phyloP scores from a whole-genome alignment of 2,113 vertebrate species.

The Gobius niger region DNA sequence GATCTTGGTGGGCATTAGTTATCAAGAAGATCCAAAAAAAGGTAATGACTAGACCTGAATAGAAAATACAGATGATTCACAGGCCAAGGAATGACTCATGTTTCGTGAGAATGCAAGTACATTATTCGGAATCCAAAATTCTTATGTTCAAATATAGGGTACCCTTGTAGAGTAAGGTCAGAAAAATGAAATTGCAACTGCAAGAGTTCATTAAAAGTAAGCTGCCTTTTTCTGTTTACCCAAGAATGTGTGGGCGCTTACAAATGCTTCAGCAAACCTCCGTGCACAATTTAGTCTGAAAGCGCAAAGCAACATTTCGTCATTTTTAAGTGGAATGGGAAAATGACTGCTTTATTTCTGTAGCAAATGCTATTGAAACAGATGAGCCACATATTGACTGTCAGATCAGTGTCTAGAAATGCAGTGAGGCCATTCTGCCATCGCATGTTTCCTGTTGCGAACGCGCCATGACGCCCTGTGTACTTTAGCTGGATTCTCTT shows the following conservation, averaged over 20 bases:
- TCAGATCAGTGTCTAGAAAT: slow-evolving; percentile 58
- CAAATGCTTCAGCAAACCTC: too few species aligned
- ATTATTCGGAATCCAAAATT: background rate
- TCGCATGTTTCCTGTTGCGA: slow-evolving; percentile 52
- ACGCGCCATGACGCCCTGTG: slow-evolving; percentile 61
- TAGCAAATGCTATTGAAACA: slow-evolving; percentile 49
- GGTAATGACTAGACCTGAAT: background rate
- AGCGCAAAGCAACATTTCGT: background rate
- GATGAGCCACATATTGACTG: slow-evolving; percentile 51
- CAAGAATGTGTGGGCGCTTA: too few species aligned
- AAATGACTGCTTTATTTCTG: slow-evolving; percentile 13
- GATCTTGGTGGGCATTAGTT: background rate
- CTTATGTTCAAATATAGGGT: too few species aligned
- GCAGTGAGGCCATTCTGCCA: slow-evolving; percentile 57
- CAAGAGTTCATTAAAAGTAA: too few species aligned
- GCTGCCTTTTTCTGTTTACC: too few species aligned
- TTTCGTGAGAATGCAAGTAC: background rate
- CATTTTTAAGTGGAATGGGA: background rate
- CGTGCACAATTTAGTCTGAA: too few species aligned
- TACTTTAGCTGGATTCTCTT: slow-evolving; percentile 68
- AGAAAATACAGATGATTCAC: background rate
- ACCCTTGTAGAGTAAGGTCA: too few species aligned
- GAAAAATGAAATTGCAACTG: too few species aligned
- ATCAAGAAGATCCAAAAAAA: background rate
- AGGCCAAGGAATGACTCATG: background rate